These are phyloP conservation scores for Austrofundulus limnaeus DNA, from an alignment of 2,113 vertebrate species.

Conservation along the genomic window DNA sequence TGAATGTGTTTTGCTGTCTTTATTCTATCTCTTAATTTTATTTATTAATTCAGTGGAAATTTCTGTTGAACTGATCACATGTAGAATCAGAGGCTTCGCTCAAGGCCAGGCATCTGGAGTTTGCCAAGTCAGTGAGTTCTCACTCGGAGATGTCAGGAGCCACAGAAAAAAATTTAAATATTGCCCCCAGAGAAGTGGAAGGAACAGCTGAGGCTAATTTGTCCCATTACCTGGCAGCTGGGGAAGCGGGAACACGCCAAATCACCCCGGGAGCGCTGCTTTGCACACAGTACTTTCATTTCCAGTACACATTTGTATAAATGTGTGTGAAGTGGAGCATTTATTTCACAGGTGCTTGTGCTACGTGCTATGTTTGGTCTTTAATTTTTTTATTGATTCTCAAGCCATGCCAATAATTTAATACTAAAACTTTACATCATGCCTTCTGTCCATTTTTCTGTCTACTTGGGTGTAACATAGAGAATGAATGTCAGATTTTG, in stretches of 20 bases:
- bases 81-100: neutral
- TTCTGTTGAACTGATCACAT: conserved; percentile 1
- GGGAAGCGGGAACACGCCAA: conserved; percentile 6
- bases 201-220: conserved; percentile 58
- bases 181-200: conserved; percentile 35
- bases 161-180: conserved; percentile 21
- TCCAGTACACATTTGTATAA: conserved; percentile 27
- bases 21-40: neutral
- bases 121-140: conserved; percentile 6
- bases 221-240: conserved; percentile 50
- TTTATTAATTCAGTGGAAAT: neutral
- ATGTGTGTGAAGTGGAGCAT: neutral
- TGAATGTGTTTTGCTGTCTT: no score
- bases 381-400: no score
- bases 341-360: conserved; percentile 20
- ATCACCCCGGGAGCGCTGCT: conserved; percentile 38
- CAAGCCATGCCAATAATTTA: no score
- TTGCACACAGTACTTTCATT: conserved; percentile 36
- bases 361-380: no score
- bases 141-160: conserved; percentile 19
- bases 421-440: no score
- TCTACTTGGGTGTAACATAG: no score
- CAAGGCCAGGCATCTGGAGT: conserved; percentile 43
- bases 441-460: no score
- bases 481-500: no score